These are phyloP conservation scores for Amphiprion ocellaris DNA, from an alignment of 2,113 vertebrate genomes.

Conservation along the genomic window DNA sequence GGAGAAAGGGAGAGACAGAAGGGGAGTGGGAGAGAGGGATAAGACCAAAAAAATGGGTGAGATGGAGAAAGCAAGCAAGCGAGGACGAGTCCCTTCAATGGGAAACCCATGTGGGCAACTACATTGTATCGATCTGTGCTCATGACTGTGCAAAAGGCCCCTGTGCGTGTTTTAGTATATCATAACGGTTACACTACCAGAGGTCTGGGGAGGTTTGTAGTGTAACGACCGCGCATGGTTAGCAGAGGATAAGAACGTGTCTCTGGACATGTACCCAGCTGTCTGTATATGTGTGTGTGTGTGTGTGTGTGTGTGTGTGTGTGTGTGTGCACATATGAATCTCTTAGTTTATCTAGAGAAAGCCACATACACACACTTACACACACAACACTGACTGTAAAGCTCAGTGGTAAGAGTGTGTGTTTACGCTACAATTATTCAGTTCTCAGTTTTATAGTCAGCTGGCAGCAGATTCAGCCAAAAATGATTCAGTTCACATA, in stretches of 20 bases:
- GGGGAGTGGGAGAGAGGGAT: slow-evolving; percentile 24
- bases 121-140: slow-evolving; percentile 54
- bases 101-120: slow-evolving; percentile 64
- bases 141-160: slow-evolving; percentile 45
- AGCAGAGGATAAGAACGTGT: slow-evolving; percentile 51
- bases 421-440: slow-evolving; percentile 29
- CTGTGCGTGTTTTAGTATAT: slow-evolving; percentile 37
- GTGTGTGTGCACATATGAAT: slow-evolving; percentile 7
- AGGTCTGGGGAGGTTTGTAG: slow-evolving; percentile 39
- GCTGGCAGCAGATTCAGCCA: slow-evolving; percentile 14
- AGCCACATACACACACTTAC: neutral
- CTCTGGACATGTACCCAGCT: slow-evolving; percentile 50
- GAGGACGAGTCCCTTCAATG: slow-evolving; percentile 49
- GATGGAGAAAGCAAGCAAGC: slow-evolving; percentile 48
- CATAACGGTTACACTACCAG: slow-evolving; percentile 32
- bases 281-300: slow-evolving; percentile 5
- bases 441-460: slow-evolving; percentile 43
- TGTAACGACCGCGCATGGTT: slow-evolving; percentile 52
- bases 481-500: slow-evolving; percentile 44
- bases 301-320: slow-evolving; percentile 26
- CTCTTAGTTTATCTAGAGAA: slow-evolving; percentile 11
- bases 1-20: slow-evolving; percentile 23
- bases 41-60: slow-evolving; percentile 34
- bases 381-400: slow-evolving; percentile 6
- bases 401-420: slow-evolving; percentile 18